Conservation (phyloP, 2,888 invertebrate species). For the Prosopocoilus inquinatus region DNA sequence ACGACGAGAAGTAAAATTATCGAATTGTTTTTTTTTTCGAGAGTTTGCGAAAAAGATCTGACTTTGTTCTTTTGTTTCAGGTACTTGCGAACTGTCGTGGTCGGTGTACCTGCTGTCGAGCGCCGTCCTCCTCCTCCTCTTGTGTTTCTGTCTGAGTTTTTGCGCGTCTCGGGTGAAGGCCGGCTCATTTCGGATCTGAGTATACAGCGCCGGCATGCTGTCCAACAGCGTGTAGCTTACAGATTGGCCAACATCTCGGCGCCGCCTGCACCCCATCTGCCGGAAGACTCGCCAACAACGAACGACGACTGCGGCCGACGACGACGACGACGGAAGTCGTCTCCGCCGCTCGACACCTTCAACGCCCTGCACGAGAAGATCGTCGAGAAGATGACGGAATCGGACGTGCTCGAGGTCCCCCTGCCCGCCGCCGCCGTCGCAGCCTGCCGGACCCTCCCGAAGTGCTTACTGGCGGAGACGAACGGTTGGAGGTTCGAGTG, state of each 20-base stretch:
- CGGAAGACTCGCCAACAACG: constrained; percentile 1
- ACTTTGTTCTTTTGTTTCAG: constrained; percentile 41
- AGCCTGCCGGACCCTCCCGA: constrained; percentile 33
- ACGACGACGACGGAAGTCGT: constrained; percentile 1
- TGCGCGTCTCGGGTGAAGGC: constrained; percentile 59
- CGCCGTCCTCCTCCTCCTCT: constrained; percentile 53
- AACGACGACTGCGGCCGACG: constrained; percentile 1
- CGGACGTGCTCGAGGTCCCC: constrained; percentile 10
- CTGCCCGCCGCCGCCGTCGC: background rate
- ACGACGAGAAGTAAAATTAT: no score
- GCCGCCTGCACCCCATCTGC: constrained; percentile 29
- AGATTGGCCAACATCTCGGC: constrained; percentile 37
- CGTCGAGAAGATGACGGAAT: constrained; percentile 14
- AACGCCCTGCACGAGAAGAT: constrained; percentile 8
- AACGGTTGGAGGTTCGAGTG: constrained; percentile 39
- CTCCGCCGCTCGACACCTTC: background rate
- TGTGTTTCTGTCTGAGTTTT: constrained; percentile 59
- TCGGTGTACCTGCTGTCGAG: constrained; percentile 56
- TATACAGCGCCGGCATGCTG: constrained; percentile 48
- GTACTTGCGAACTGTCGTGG: constrained; percentile 59
- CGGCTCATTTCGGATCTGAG: constrained; percentile 53
- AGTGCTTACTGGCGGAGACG: constrained; percentile 37
- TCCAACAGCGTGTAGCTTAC: constrained; percentile 37
- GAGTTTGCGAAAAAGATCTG: background rate
- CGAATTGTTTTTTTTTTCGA: background rate